phyloP scores from a whole-genome alignment of 1,140 invertebrate genomes.

The honey bee (Apis mellifera) region Amel_HAv3.1 CM009931.2:19619001-19619500 shows the following conservation, averaged over 20 bases:
- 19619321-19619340: no score
- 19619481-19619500: neutral
- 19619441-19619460: neutral
- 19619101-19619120: neutral
- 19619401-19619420: neutral
- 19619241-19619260: no score
- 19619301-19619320: no score
- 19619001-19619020: slow-evolving; percentile 52
- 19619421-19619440: neutral
- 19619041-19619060: slow-evolving; percentile 73
- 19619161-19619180: slow-evolving; percentile 66
- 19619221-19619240: no score
- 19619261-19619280: no score
- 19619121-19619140: neutral
- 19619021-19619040: slow-evolving; percentile 70
- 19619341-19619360: no score
- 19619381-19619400: no score
- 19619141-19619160: slow-evolving; percentile 67
- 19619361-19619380: no score
- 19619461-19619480: neutral
- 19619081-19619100: slow-evolving; percentile 18
- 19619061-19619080: slow-evolving; percentile 56
- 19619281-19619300: no score
- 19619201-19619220: no score
- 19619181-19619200: neutral